Evolutionary conservation across 2,888 invertebrate genomes (phyloP), one percentile per base, ranked within the genome.

Genomic region (Cosmia trapezina): DNA sequence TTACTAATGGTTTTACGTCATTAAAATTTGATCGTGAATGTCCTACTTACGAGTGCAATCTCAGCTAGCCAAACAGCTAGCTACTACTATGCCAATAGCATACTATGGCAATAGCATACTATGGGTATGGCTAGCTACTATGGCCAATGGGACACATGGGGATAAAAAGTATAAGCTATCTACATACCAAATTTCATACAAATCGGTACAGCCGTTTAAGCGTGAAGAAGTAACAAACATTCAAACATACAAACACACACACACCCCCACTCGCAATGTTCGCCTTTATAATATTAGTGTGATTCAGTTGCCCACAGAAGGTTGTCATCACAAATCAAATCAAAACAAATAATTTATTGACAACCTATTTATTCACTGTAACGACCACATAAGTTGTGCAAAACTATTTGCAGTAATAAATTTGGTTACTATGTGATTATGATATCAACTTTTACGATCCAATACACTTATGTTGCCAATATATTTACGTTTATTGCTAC

Each of bases 401-500:
- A 61, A 22, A 60, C 51, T 47, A 51, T 47, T 41, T 9, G n/a
- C 64, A 49, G 56, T 57, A 67, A 81, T 57, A 61, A 76, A 67
- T 43, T 51, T 28, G 7, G 43, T 33, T 37, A 53, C 28, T 28
- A 54, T 51, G 17, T 65, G 14, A 19, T 64, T 12, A 64, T n/a
- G 17, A 64, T 37, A 37, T 61, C 37, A 73, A 51, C 53, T 83
- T 66, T 57, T 33, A 53, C 41, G 22, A 63, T 49, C n/a, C 33
- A 51, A 45, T 59, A 60, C 33, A 73, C 28, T 65, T 57, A 73
- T 43, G 12, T 57, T 59, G 49, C 60, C 61, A 74, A 79, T 86
- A 80, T 76, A 81, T 77, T 78, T 57, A 75, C 49, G 70, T 82
- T 83, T 78, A 86, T 88, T 45, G 80, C 66, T 51, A 66, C 66